Evolutionary conservation across 2,888 invertebrate species (phyloP).

Genomic region (Mactromeris polynyma): DNA sequence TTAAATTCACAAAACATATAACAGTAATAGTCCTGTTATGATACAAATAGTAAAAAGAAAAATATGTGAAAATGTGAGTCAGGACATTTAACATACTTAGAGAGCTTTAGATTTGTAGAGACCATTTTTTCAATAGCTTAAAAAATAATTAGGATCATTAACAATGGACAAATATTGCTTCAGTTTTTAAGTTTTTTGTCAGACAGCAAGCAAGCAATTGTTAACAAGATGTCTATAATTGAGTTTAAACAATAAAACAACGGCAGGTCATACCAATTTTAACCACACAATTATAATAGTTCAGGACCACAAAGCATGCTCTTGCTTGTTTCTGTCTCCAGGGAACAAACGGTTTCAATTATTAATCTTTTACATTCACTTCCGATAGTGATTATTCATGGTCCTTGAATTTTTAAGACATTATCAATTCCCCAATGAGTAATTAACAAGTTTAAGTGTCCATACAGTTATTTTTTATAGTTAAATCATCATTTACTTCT

Average conservation of each 20-base stretch:
- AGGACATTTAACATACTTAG: no score
- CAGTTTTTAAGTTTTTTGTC: no score
- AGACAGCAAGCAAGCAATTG: not conserved
- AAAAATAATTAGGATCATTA: no score
- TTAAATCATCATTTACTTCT: no score
- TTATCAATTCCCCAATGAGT: not conserved
- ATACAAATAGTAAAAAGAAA: no score
- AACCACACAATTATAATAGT: not conserved
- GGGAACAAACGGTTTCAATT: not conserved
- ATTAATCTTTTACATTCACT: not conserved
- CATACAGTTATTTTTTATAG: no score
- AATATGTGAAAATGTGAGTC: no score
- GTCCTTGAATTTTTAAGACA: not conserved
- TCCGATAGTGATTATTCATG: not conserved
- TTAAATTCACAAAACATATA: no score
- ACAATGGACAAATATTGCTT: no score
- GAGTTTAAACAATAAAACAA: not conserved
- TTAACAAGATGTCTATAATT: not conserved
- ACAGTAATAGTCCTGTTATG: no score
- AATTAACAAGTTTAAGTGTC: not conserved
- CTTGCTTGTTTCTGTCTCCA: not conserved
- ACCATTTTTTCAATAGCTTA: no score
- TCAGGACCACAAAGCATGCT: not conserved
- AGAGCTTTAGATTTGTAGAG: no score
- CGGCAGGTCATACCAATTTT: not conserved